Evolutionary conservation across 2,113 vertebrate species (phyloP), one percentile per base, ranked within the genome.

Genomic region (Calypte anna): DNA sequence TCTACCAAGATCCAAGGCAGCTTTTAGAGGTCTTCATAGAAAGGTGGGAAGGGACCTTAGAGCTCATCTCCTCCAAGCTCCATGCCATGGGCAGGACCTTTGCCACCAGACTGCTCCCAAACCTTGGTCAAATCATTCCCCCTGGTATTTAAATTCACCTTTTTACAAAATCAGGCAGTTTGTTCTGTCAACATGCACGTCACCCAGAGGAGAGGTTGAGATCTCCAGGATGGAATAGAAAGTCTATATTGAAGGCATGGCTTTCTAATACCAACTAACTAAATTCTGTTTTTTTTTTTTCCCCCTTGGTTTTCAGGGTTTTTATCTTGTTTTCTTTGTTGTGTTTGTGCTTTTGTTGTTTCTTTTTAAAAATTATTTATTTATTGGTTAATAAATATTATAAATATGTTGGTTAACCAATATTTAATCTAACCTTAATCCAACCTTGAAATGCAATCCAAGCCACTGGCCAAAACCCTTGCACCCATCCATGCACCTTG

Each of bases 231-330:
- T 63, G 31, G 4, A 24, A 3, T 13, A 27, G 7, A 6, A 63
- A 61, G 10, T 18, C 36, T 16, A 0, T 16, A 22, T 14, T 10
- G 4, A 66, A 69, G 36, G 16, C 36, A 51, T 23, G 27, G 3
- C 25, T 83, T 88, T 77, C 48, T 67, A 55, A 55, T 20, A 9
- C 1, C 4, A 6, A 4, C 50, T 81, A 57, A 62, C 33, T 74
- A 24, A 0, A 72, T 40, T 24, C 23, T 2, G 23, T 7, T 0
- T 0, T 2, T 50, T 14, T 59, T 58, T 92, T 62, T n/a, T n/a
- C n/a, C n/a, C 44, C 2, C 25, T n/a, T 51, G n/a, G 6, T 28
- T 6, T 67, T 50, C 23, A 25, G 9, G 19, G 19, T 51, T 30
- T 61, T 36, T 36, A 8, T 15, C 0, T 19, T 17, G 30, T 12